Evolutionary conservation across 2,113 vertebrate species (phyloP), one percentile per base, ranked within the genome.

Genomic region (Recurvirostra avosetta): DNA sequence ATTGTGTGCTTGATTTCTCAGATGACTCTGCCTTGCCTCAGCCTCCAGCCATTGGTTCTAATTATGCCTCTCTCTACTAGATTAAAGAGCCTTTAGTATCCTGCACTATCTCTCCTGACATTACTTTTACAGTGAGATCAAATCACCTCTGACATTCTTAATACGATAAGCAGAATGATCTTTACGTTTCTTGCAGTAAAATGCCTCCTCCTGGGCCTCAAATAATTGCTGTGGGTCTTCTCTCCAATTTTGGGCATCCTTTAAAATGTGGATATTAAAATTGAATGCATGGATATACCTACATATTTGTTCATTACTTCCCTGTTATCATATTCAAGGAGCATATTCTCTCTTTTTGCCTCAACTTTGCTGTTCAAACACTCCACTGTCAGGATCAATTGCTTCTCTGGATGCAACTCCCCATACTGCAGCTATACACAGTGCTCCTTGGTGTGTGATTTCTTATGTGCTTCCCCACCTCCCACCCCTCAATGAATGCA

Each of bases 81-180:
- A 95, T 91, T 95, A 95, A 89, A 94, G 73, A 68, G 66, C 30
- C 68, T 91, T 97, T 75, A 92, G 76, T 91, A 94, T 88, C 91
- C 53, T 3, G 2, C 77, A 45, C 47, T 78, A 5, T 84, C 83
- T 95, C 91, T 95, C 68, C 58, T 88, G 88, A 82, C 86, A 70
- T 83, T 91, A 87, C 49, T 95, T 91, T 89, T 75, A 89, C 70
- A 73, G 65, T 34, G 70, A 94, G 74, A 95, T 94, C 65, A 96
- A 94, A 93, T 82, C 76, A 94, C 30, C 88, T 85, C 83, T 95
- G 79, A 94, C 80, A 89, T 72, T 75, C 82, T 95, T 96, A 94
- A 95, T 72, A 89, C 2, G 45, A 41, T 75, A 87, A 91, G 38
- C 43, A 92, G 76, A 81, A 87, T 61, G 40, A 92, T 93, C 68